A percentile compares a stretch with the other conserved stretches of the same genome.
Evolutionary conservation across 2,797 vertebrate genomes (phyloP).

Genomic region (Nothura maculosa): DNA sequence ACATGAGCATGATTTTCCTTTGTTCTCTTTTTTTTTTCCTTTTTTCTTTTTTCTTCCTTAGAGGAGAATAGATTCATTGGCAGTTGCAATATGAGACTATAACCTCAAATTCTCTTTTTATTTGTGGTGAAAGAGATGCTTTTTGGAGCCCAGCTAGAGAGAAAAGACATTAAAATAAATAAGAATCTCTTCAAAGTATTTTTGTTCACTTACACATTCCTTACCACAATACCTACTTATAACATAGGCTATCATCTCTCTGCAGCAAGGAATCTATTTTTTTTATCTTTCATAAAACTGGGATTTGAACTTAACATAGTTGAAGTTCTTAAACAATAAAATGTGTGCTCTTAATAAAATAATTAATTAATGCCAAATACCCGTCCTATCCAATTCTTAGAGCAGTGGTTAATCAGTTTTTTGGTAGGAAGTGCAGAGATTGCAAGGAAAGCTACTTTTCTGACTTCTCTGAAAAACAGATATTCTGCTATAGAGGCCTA

Average conservation of each 20-base stretch:
- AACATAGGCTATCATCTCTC: neutral
- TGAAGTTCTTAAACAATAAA: neutral
- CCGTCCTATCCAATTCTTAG: neutral
- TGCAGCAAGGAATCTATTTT: neutral
- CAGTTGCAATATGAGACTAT: neutral
- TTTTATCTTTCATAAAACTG: neutral
- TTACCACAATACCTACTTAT: neutral
- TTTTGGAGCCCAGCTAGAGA: neutral
- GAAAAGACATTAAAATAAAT: neutral
- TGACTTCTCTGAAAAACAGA: neutral
- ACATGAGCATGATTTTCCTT: accelerated
- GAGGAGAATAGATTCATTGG: neutral
- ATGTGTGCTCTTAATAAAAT: neutral
- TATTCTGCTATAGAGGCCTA: neutral
- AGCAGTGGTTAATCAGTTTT: neutral
- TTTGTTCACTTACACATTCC: neutral
- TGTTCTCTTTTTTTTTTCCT: neutral
- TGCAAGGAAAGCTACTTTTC: neutral
- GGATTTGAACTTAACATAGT: neutral
- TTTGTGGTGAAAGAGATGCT: neutral
- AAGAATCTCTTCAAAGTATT: neutral
- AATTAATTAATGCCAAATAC: neutral
- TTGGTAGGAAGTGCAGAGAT: neutral
- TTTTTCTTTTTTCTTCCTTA: neutral
- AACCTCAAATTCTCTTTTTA: neutral